A percentile compares a stretch with the other conserved stretches of the same genome.
Evolutionary conservation across 2,113 vertebrate genomes (phyloP).

Genomic region (Cyprinodon brontotheroides): DNA sequence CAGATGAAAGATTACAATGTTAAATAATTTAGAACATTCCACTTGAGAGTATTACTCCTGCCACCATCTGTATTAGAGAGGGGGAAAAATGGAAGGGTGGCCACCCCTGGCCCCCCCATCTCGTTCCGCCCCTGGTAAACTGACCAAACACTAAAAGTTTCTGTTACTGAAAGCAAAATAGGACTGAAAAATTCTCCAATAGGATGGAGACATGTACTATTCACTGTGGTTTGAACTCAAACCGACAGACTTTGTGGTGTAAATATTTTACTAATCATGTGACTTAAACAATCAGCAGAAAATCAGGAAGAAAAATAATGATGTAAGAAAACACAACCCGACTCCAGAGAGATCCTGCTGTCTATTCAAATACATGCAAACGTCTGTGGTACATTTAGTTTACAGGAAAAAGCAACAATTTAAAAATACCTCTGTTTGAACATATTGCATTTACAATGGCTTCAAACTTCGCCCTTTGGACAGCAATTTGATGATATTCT

Average conservation of each 20-base stretch:
- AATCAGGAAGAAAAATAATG: neutral
- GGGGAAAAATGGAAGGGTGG: too few species aligned
- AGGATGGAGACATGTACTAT: neutral
- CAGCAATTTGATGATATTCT: too few species aligned
- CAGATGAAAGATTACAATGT: too few species aligned
- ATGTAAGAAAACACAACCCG: neutral
- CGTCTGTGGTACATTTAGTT: neutral
- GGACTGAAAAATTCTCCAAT: too few species aligned
- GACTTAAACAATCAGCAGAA: neutral
- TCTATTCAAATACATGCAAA: neutral
- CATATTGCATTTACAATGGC: neutral
- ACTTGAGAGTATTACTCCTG: too few species aligned
- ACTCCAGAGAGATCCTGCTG: neutral
- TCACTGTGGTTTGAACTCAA: neutral
- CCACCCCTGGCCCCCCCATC: too few species aligned
- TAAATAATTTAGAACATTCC: too few species aligned
- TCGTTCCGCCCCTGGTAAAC: too few species aligned
- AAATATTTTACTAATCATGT: constrained; percentile 28
- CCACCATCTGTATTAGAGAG: too few species aligned
- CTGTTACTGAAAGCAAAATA: neutral
- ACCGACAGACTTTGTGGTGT: constrained; percentile 27
- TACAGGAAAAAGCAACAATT: neutral
- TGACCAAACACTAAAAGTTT: neutral
- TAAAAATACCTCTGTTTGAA: neutral
- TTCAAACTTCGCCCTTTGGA: neutral